Base-by-base conservation (phyloP, 2,888 invertebrate species). In the Ophion obscuratus region DNA sequence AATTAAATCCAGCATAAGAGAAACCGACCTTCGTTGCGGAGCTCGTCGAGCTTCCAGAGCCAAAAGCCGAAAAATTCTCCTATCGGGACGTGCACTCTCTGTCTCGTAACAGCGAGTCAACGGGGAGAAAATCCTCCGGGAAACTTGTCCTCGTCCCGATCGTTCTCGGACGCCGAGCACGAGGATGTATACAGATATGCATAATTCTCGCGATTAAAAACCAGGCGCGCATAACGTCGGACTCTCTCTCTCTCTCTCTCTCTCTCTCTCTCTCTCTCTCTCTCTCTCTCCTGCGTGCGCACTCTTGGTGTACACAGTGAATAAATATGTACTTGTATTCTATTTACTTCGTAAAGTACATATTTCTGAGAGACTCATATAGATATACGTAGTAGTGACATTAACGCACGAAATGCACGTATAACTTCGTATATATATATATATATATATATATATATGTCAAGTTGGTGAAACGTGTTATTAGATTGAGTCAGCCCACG, bases 401-500 rank as follows among this genome's bases (percentile, higher is more conserved):
- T 81, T 74, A 62, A 83, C 59, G 62, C 62, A 83, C 53, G 47
- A 68, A 24, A 80, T 31, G 73, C 62, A 64, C 59, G 9, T 40
- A 31, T 57, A 31, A 24, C 9, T 36, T 7, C 11, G 62, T 31
- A 73, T 53, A 31, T 20, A 68, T 64, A 64, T 40, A 75, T 24
- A 70, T 27, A 17, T 40, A 24, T 14, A 66, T 36, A 73, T 36
- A 31, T 31, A 20, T 59, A 73, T 77, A 74, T 86, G 82, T 79
- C 83, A 83, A 83, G 86, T 78, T 83, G 81, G 86, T 85, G 88
- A 90, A 92, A 91, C 92, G 88, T 92, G 90, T 92, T 91, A 92
- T 92, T 92, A 92, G 91, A 92, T 91, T 90, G 91, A 89, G 87
- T 74, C 91, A 84, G 89, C 92, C 92, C 92, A 92, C 92, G 91